Evolutionary conservation across 35 echinoderm and acorn worm species (phyloP).

Genomic region (Hemicentrotus pulcherrimus): DNA sequence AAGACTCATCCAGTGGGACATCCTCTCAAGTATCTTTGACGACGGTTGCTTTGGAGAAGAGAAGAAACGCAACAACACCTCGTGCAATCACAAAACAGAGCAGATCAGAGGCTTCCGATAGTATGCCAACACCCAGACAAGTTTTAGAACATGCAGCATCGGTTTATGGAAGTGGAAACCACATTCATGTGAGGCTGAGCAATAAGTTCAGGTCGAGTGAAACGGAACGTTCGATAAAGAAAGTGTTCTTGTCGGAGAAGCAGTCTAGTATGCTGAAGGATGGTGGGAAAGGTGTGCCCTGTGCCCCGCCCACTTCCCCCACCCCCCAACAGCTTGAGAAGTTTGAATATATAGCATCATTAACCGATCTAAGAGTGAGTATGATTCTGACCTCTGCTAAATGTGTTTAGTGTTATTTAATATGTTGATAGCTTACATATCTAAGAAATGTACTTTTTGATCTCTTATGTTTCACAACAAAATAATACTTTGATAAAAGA

Average conservation of each 20-base stretch:
- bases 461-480: too few relatives aligned
- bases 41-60: constrained; percentile 9
- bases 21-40: not conserved
- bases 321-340: constrained; percentile 67
- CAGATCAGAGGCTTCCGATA: not conserved
- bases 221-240: constrained; percentile 52
- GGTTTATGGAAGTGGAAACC: not conserved
- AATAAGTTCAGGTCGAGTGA: not conserved
- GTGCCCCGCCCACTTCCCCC: constrained; percentile 87
- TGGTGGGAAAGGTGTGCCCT: constrained; percentile 79
- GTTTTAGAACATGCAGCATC: constrained; percentile 42
- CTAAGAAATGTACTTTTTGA: too few relatives aligned
- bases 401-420: too few relatives aligned
- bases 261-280: constrained; percentile 84
- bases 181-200: not conserved
- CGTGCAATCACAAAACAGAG: not conserved
- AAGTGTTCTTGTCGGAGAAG: constrained; percentile 91
- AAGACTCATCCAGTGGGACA: not conserved
- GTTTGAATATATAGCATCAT: constrained; percentile 81
- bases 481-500: too few relatives aligned
- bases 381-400: not conserved
- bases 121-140: not conserved
- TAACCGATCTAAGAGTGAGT: constrained; percentile 91
- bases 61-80: not conserved
- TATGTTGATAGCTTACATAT: too few relatives aligned